A percentile compares a stretch with the other conserved stretches of the same genome.
Evolutionary conservation across 2,888 invertebrate species (phyloP).

Genomic region (Mesochorus sp.): DNA sequence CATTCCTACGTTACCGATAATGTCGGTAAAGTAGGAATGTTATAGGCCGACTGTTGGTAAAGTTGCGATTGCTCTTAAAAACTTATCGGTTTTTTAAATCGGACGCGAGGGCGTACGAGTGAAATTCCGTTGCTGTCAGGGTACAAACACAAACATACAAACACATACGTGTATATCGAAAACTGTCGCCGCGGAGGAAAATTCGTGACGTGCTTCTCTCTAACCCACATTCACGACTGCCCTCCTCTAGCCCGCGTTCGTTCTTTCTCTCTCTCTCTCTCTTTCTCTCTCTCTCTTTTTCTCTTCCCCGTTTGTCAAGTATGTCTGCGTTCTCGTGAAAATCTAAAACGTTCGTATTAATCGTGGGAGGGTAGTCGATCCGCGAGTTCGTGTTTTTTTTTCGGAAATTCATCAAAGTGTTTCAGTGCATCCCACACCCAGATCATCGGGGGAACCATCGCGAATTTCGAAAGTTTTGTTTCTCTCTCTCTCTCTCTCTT

Average conservation of each 20-base stretch:
- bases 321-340: constrained; percentile 67
- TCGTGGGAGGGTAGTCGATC: background rate
- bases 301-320: constrained; percentile 29
- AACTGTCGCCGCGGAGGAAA: constrained; percentile 69
- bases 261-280: constrained; percentile 58
- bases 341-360: no score
- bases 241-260: constrained; percentile 61
- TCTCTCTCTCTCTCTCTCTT: background rate
- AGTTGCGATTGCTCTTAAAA: background rate
- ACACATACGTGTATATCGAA: constrained; percentile 49
- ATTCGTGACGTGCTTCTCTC: constrained; percentile 75
- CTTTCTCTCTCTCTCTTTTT: constrained; percentile 38
- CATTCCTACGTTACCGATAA: no score
- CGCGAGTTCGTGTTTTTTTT: constrained; percentile 17
- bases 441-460: background rate
- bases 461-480: constrained; percentile 5
- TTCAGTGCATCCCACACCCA: background rate
- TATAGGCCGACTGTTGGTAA: constrained; percentile 11
- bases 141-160: constrained; percentile 20
- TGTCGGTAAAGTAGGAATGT: no score
- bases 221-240: constrained; percentile 73
- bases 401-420: background rate
- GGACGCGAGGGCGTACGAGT: constrained; percentile 43
- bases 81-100: constrained; percentile 6
- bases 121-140: constrained; percentile 58